Percentiles rank a stretch among this genome's conserved stretches.
phyloP scores from a whole-genome alignment of 1,140 invertebrate species.

The Drosophila persimilis region DNA sequence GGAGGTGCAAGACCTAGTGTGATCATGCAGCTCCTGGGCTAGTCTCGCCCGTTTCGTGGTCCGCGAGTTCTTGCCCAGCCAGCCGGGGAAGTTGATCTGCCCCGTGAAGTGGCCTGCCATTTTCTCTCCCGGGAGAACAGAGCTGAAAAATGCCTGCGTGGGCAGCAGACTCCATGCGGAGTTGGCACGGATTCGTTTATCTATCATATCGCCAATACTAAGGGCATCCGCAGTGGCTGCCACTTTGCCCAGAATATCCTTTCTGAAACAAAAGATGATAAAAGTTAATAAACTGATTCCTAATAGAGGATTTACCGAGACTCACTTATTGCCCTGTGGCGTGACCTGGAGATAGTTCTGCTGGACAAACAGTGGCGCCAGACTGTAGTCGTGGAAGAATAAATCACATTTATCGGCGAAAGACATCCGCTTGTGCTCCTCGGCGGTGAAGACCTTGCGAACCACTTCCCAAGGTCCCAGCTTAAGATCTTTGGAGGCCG shows the following conservation, averaged over 20 bases:
- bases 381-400: conserved; percentile 98
- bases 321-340: conserved; percentile 88
- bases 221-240: conserved; percentile 93
- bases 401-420: conserved; percentile 94
- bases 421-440: conserved; percentile 92
- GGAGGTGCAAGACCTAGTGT: conserved; percentile 91
- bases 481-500: conserved; percentile 92
- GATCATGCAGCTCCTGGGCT: conserved; percentile 91
- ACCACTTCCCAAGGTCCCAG: conserved; percentile 97
- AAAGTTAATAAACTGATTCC: no score
- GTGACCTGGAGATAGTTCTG: conserved; percentile 95
- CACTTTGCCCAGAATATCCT: conserved; percentile 87
- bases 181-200: conserved; percentile 89
- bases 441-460: conserved; percentile 93
- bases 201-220: conserved; percentile 93
- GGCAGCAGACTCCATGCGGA: conserved; percentile 96
- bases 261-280: conserved; percentile 66
- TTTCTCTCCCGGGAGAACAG: conserved; percentile 93
- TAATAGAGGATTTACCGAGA: background rate
- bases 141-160: conserved; percentile 94
- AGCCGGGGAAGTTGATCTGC: conserved; percentile 95
- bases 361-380: conserved; percentile 97
- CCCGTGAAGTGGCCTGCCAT: conserved; percentile 91
- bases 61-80: conserved; percentile 97
- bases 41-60: conserved; percentile 91